These are phyloP conservation scores for Ptilonorhynchus violaceus DNA, from an alignment of 2,113 vertebrate species.

Conservation along the genomic window DNA sequence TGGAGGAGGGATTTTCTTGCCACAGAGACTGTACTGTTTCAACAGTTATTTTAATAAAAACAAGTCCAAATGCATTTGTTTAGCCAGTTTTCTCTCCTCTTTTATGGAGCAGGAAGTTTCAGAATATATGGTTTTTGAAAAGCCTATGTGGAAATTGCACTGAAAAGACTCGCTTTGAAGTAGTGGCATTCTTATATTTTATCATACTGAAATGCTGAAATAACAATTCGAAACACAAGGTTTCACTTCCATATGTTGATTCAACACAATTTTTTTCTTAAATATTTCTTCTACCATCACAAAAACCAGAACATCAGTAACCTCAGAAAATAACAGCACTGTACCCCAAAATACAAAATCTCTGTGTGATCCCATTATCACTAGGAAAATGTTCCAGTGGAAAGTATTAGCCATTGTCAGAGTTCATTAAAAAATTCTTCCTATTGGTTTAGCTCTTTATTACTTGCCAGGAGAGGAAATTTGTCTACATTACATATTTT, in stretches of 20 bases:
- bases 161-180: not conserved
- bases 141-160: not conserved
- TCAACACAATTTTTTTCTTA: not conserved
- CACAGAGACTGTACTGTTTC: not conserved
- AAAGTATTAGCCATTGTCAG: not conserved
- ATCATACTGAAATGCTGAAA: not conserved
- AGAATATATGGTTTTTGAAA: not conserved
- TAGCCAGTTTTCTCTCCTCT: not conserved
- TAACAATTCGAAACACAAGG: not conserved
- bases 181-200: not conserved
- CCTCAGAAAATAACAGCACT: not conserved
- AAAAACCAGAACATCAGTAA: not conserved
- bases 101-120: not conserved
- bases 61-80: not conserved
- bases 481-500: not conserved
- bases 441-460: not conserved
- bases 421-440: not conserved
- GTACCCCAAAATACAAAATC: not conserved
- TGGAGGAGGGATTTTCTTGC: not conserved
- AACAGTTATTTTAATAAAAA: not conserved
- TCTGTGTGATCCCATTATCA: not conserved
- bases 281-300: not conserved
- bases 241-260: not conserved
- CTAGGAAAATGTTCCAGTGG: not conserved
- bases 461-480: not conserved